A percentile compares a stretch with the other conserved stretches of the same genome.
Evolutionary conservation across 2,113 vertebrate species (phyloP).

Genomic region (Gymnobelideus leadbeateri): DNA sequence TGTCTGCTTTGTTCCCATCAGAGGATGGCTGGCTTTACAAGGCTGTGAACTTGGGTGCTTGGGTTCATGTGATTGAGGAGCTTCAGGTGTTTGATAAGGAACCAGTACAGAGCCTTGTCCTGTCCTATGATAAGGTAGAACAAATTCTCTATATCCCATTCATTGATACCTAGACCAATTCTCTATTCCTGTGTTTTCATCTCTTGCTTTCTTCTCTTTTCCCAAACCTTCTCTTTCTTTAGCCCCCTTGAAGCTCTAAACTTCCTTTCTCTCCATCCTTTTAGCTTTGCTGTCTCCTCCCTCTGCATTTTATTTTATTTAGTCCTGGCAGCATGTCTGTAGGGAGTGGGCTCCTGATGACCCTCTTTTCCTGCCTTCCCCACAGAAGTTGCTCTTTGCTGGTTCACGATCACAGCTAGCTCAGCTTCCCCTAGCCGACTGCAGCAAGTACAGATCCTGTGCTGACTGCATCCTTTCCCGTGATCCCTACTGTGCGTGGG

Average conservation of each 20-base stretch:
- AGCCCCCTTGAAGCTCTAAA: neutral
- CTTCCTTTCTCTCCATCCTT: rapidly evolving
- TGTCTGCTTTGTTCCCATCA: constrained; percentile 67
- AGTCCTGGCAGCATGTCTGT: neutral
- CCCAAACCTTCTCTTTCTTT: neutral
- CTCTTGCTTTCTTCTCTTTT: neutral
- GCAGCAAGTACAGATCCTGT: constrained; percentile 92
- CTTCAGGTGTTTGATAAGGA: constrained; percentile 94
- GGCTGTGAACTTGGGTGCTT: constrained; percentile 88
- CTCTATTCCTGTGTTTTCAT: neutral
- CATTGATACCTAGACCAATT: neutral
- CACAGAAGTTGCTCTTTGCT: constrained; percentile 93
- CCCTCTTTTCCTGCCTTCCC: constrained; percentile 8
- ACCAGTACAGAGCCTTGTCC: constrained; percentile 93
- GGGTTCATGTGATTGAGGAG: constrained; percentile 94
- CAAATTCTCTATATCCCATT: neutral
- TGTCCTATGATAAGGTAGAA: constrained; percentile 91
- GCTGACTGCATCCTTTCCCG: constrained; percentile 94
- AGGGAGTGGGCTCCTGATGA: neutral
- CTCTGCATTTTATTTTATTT: rapidly evolving
- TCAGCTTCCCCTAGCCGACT: constrained; percentile 94
- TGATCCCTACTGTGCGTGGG: constrained; percentile 97
- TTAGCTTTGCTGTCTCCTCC: neutral
- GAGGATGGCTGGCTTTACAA: constrained; percentile 95
- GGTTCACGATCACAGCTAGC: constrained; percentile 93